Percentiles rank a stretch among this genome's conserved stretches.
Evolutionary conservation across 2,797 vertebrate species (phyloP).

Genomic region (Lindbergichthys nudifrons): DNA sequence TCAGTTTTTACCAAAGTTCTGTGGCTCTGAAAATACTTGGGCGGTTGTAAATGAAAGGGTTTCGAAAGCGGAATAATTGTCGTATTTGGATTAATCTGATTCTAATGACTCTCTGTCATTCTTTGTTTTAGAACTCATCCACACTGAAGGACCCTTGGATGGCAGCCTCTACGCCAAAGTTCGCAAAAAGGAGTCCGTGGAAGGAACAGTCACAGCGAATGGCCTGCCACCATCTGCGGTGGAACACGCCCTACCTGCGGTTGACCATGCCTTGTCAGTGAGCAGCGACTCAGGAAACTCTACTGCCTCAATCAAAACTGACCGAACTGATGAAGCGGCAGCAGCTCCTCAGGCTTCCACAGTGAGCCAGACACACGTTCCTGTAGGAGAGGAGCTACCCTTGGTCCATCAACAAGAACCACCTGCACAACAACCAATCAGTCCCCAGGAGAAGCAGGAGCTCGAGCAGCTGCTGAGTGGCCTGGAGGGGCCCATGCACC

Average conservation of each 20-base stretch:
- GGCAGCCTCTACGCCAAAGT: conserved; percentile 99
- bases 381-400: conserved; percentile 51
- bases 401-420: conserved; percentile 26
- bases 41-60: conserved; percentile 20
- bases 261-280: conserved; percentile 95
- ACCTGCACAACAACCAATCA: conserved; percentile 77
- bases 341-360: conserved; percentile 55
- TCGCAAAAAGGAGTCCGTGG: conserved; percentile 95
- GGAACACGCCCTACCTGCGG: conserved; percentile 80
- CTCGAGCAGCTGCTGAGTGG: conserved; percentile 96
- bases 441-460: conserved; percentile 91
- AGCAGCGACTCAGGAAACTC: conserved; percentile 99
- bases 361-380: conserved; percentile 73
- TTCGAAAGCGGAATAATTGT: conserved; percentile 7
- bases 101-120: conserved; percentile 40
- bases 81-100: conserved; percentile 2
- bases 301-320: conserved; percentile 96
- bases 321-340: conserved; percentile 92
- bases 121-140: conserved; percentile 89
- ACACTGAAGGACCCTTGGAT: conserved; percentile 96
- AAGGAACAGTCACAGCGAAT: conserved; percentile 84
- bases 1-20: conserved; percentile 3
- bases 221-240: conserved; percentile 82
- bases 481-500: conserved; percentile 89
- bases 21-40: conserved; percentile 24